Evolutionary conservation across 2,888 invertebrate genomes (phyloP), one percentile per base, ranked within the genome.

Genomic region (Halictus ligatus): DNA sequence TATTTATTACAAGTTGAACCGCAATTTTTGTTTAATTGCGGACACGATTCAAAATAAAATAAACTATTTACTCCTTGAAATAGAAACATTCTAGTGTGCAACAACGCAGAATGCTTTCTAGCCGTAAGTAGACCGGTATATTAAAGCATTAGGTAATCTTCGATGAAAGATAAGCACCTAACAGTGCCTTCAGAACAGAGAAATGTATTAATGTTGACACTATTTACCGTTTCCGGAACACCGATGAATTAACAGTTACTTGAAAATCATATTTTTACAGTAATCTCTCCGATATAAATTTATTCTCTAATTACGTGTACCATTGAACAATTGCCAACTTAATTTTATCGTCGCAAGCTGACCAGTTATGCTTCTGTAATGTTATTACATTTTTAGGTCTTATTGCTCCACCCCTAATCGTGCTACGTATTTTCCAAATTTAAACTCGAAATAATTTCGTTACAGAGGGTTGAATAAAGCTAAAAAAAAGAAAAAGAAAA

Each of bases 121-220:
- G 25, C 7, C 64, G 64, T 64, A 64, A 64, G 64, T 64, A 64
- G 64, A 64, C 64, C 64, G 64, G 64, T 64, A 64, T 64, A 64
- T 64, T 35, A n/a, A 40, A 71, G 29, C 40, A 71, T 40, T 40
- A 71, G 40, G 71, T 71, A 71, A 40, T 35, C 40, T 35, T 35
- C 35, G 71, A 35, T 64, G 64, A 7, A 64, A 64, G 64, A 64
- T 64, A 64, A 64, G 64, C 25, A 29, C 29, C 64, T 29, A 64
- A 64, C 64, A 64, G 64, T 29, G 64, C 15, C 64, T 64, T 64
- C 15, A 7, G 64, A 29, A 64, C 29, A 29, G 29, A 15, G 7
- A 29, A 18, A 64, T 29, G 15, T 7, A 29, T 18, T 64, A 29
- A 6, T 29, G 15, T 58, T 58, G 5, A n/a, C 12, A 58, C n/a